Percentiles rank a stretch among this genome's conserved stretches.
These are phyloP conservation scores for Nymphalis io DNA, from an alignment of 1,140 invertebrate genomes.

Conservation along the genomic window DNA sequence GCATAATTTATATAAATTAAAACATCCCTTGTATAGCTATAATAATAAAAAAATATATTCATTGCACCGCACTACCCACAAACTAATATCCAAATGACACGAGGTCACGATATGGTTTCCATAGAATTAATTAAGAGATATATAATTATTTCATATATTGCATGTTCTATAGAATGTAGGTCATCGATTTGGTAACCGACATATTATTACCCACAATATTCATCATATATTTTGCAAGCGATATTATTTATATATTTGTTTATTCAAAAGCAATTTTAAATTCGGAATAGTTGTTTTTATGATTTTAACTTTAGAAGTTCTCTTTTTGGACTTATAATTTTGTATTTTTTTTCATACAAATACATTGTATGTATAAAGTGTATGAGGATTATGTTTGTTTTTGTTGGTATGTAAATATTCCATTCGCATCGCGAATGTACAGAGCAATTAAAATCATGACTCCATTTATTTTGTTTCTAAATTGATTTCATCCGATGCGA, in stretches of 20 bases:
- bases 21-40: neutral
- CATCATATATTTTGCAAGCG: neutral
- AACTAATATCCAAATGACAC: neutral
- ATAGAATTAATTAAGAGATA: slow-evolving; percentile 6
- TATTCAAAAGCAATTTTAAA: neutral
- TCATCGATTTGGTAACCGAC: neutral
- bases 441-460: no score
- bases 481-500: no score
- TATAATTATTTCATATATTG: neutral
- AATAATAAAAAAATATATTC: slow-evolving; percentile 4
- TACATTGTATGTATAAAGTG: no score
- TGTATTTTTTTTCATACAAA: no score
- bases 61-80: neutral
- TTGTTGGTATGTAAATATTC: no score
- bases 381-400: no score
- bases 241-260: neutral
- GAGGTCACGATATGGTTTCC: neutral
- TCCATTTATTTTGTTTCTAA: no score
- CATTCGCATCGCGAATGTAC: no score
- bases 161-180: slow-evolving; percentile 1
- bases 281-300: neutral
- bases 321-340: neutral
- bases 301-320: neutral
- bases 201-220: neutral
- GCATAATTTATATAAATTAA: neutral